A percentile compares a stretch with the other conserved stretches of the same genome.
These are phyloP conservation scores for Pharmacophagus antenor DNA, from an alignment of 2,888 invertebrate species.

Conservation along the genomic window DNA sequence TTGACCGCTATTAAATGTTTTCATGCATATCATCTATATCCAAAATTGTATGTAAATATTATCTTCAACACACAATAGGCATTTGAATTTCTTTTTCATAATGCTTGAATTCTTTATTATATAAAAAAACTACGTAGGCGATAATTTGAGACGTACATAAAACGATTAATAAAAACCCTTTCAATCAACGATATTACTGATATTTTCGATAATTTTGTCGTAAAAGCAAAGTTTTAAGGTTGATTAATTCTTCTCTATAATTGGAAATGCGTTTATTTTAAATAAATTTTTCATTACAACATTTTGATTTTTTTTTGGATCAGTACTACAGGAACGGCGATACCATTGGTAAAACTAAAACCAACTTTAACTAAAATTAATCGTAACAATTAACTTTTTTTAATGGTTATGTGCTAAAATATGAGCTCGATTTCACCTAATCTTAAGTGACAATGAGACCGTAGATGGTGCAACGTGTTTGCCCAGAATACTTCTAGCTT, in stretches of 20 bases:
- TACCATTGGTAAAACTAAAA: no score
- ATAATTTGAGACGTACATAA: conserved; percentile 2
- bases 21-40: conserved; percentile 7
- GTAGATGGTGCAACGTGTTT: no score
- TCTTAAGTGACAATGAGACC: no score
- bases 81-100: conserved; percentile 1
- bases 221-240: background rate
- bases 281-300: background rate
- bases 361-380: no score
- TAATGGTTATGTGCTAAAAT: no score
- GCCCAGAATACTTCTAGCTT: no score
- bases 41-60: conserved; percentile 26
- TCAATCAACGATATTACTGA: background rate
- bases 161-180: background rate
- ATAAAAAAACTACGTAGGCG: background rate
- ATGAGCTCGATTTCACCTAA: no score
- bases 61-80: conserved; percentile 11
- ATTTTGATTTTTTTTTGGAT: no score
- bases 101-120: background rate
- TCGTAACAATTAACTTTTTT: no score
- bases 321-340: no score
- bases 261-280: background rate
- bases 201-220: background rate
- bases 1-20: conserved; percentile 21
- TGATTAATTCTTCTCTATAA: background rate